Evolutionary conservation across 2,113 vertebrate genomes (phyloP).

Genomic region (Poicephalus gulielmi): DNA sequence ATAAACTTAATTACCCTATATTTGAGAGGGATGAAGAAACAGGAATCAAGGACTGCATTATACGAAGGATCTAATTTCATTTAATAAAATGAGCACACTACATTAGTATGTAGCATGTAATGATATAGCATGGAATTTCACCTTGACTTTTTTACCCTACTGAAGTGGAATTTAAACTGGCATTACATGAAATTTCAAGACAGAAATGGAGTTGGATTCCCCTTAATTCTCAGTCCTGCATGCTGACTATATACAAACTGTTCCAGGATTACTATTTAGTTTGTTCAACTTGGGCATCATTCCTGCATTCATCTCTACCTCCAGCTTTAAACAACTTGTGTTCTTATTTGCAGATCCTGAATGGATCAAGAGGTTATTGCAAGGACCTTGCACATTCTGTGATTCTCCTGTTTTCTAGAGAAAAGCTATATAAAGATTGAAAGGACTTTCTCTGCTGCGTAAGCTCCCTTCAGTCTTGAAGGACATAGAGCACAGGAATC

Average conservation of each 20-base stretch:
- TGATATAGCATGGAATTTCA: not conserved
- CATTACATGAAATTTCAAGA: not conserved
- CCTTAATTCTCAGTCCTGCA: not conserved
- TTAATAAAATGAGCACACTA: not conserved
- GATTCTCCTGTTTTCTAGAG: slow-evolving; percentile 91
- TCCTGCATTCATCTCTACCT: not conserved
- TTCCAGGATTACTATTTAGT: not conserved
- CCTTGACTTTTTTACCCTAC: not conserved
- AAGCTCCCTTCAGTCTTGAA: not conserved
- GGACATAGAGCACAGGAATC: not conserved
- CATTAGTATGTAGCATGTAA: not conserved
- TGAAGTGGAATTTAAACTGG: not conserved
- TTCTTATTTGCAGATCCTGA: slow-evolving; percentile 86
- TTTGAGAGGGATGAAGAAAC: not conserved
- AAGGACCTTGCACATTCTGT: slow-evolving; percentile 90
- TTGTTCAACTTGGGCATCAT: not conserved
- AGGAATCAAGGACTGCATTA: not conserved
- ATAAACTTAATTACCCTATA: not conserved
- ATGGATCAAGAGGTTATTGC: slow-evolving; percentile 93
- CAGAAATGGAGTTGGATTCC: not conserved
- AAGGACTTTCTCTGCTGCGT: not conserved
- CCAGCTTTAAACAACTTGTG: not conserved
- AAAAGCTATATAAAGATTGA: not conserved
- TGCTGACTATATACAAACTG: not conserved
- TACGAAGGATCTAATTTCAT: not conserved